Evolutionary conservation across 1,140 invertebrate species (phyloP).

Genomic region (Drosophila kanapiae): DNA sequence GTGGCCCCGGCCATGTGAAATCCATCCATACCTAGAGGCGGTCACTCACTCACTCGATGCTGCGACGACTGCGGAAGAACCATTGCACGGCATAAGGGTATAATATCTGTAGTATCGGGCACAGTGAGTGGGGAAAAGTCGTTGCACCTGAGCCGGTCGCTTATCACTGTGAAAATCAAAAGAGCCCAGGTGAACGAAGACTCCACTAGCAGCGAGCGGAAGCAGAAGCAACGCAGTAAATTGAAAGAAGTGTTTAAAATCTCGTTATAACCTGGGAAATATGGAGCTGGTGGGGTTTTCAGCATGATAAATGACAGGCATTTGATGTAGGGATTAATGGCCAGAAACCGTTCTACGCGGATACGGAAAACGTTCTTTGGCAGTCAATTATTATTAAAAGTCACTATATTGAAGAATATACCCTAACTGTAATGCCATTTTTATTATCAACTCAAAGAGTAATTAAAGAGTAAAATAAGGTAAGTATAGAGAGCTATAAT

Average conservation of each 20-base stretch:
- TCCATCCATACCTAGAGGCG: slow-evolving; percentile 61
- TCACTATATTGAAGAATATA: neutral
- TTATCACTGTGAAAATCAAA: slow-evolving; percentile 62
- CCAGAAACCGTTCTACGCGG: slow-evolving; percentile 37
- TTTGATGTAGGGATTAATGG: slow-evolving; percentile 55
- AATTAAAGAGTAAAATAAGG: neutral
- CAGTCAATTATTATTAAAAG: slow-evolving; percentile 9
- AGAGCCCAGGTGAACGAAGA: slow-evolving; percentile 21
- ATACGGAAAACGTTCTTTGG: neutral
- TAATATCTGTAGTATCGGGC: slow-evolving; percentile 4
- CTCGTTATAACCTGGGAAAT: slow-evolving; percentile 52
- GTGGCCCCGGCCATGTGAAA: slow-evolving; percentile 74
- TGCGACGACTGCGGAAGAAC: slow-evolving; percentile 11
- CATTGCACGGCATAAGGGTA: slow-evolving; percentile 9
- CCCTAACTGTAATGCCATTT: neutral
- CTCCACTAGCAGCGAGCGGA: slow-evolving; percentile 36
- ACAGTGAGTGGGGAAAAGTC: slow-evolving; percentile 53
- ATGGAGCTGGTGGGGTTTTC: slow-evolving; percentile 20
- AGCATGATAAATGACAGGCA: slow-evolving; percentile 44
- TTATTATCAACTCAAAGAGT: neutral
- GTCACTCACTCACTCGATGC: slow-evolving; percentile 43
- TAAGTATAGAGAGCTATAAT: neutral
- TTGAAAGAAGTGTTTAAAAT: slow-evolving; percentile 52
- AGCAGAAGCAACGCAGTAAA: slow-evolving; percentile 37
- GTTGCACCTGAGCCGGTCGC: slow-evolving; percentile 50